Percentiles rank a stretch among this genome's conserved stretches.
Conservation (phyloP, 1,140 invertebrate genomes). For the Tribolium madens region DNA sequence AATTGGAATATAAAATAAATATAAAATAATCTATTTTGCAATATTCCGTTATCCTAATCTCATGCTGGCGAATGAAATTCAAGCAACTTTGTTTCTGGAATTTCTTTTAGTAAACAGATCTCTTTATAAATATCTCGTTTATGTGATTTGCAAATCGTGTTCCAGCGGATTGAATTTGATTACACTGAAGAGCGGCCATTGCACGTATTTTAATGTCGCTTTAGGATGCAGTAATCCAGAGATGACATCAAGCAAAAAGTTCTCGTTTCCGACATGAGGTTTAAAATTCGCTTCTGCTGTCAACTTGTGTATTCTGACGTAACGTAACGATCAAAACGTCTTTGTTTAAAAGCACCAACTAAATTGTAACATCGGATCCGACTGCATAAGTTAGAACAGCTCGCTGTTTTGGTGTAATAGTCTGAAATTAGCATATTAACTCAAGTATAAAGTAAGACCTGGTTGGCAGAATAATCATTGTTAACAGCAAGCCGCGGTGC, state of each 20-base stretch:
- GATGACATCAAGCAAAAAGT: slow-evolving; percentile 5
- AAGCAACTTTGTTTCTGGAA: neutral
- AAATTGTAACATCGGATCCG: slow-evolving; percentile 24
- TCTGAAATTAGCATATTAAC: slow-evolving; percentile 41
- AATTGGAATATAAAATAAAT: neutral
- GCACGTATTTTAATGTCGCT: too few relatives aligned
- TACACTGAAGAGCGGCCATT: too few relatives aligned
- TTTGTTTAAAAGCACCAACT: slow-evolving; percentile 37
- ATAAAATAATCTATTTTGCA: neutral
- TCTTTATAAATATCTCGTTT: too few relatives aligned
- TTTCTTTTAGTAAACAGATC: too few relatives aligned
- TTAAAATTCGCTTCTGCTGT: slow-evolving; percentile 6
- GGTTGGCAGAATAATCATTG: slow-evolving; percentile 26
- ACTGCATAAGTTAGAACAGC: slow-evolving; percentile 19
- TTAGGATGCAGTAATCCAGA: too few relatives aligned
- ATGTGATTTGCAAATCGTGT: too few relatives aligned
- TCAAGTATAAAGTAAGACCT: slow-evolving; percentile 32
- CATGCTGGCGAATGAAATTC: neutral
- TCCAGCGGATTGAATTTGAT: too few relatives aligned
- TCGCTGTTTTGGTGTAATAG: slow-evolving; percentile 22
- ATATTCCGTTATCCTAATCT: neutral
- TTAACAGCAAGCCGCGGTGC: neutral
- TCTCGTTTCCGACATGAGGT: neutral
- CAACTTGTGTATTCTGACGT: slow-evolving; percentile 5
- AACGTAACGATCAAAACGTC: slow-evolving; percentile 15